These are phyloP conservation scores for Steinernema scapterisci DNA, from an alignment of 2,888 invertebrate genomes.

Conservation along the genomic window DNA sequence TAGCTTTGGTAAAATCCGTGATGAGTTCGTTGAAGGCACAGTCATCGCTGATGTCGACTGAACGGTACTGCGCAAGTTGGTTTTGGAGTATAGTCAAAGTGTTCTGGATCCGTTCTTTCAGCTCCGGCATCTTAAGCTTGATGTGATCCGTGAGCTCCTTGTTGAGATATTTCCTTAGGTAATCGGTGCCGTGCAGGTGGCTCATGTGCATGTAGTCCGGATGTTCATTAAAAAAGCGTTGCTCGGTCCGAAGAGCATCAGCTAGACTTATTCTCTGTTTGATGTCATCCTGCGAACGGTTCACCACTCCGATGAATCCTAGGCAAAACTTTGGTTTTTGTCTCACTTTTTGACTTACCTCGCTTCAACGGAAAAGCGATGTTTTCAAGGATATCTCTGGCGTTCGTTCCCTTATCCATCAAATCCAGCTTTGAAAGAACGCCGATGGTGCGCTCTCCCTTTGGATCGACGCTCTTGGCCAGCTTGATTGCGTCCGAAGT, in stretches of 20 bases:
- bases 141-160: background rate
- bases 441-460: constrained; percentile 93
- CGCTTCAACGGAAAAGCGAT: background rate
- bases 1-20: background rate
- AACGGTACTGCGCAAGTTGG: too few relatives aligned
- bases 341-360: background rate
- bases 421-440: constrained; percentile 97
- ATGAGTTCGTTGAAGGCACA: too few relatives aligned
- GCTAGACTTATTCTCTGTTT: background rate
- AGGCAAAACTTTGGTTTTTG: background rate
- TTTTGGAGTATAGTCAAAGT: too few relatives aligned
- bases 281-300: constrained; percentile 5
- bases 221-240: background rate
- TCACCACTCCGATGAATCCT: background rate
- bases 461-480: constrained; percentile 71
- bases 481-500: constrained; percentile 98
- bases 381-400: constrained; percentile 93
- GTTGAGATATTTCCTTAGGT: background rate
- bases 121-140: background rate
- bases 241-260: background rate
- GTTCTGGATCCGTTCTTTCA: background rate
- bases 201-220: background rate
- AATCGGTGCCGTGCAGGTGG: background rate
- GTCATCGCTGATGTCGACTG: too few relatives aligned
- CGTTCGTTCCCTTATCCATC: constrained; percentile 99